A percentile compares a stretch with the other conserved stretches of the same genome.
Evolutionary conservation across 2,888 invertebrate species (phyloP).

Genomic region (Phyllotreta cruciferae): DNA sequence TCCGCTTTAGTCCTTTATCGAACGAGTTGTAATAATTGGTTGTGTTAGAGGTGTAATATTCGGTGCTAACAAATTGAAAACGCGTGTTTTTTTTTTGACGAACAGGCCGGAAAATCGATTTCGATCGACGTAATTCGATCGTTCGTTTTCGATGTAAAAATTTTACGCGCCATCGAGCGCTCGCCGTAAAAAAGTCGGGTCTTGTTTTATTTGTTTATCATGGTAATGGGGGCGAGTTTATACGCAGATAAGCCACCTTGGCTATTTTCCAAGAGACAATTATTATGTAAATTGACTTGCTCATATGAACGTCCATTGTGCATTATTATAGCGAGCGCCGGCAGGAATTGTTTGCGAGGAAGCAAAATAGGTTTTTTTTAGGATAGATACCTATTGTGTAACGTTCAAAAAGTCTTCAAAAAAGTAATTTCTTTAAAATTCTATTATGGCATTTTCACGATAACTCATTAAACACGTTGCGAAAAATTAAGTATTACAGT

Average conservation of each 20-base stretch:
- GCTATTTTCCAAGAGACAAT: slow-evolving; percentile 30
- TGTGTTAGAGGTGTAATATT: slow-evolving; percentile 24
- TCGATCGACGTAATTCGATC: neutral
- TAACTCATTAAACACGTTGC: too few species aligned
- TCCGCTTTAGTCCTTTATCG: slow-evolving; percentile 35
- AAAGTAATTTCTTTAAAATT: too few species aligned
- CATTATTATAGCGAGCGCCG: too few species aligned
- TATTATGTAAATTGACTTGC: slow-evolving; percentile 27
- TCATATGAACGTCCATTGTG: slow-evolving; percentile 16
- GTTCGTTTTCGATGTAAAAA: neutral
- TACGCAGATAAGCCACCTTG: slow-evolving; percentile 21
- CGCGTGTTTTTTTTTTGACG: neutral
- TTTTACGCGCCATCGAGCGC: slow-evolving; percentile 8
- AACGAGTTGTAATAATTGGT: slow-evolving; percentile 21
- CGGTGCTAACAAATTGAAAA: neutral
- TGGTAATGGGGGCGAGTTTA: slow-evolving; percentile 17
- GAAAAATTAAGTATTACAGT: too few species aligned
- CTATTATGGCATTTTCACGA: too few species aligned
- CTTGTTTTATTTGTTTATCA: slow-evolving; percentile 14
- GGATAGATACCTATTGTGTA: too few species aligned
- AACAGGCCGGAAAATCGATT: neutral
- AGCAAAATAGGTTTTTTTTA: too few species aligned
- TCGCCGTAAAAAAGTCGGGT: neutral
- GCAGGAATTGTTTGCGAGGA: too few species aligned
- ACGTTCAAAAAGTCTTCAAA: too few species aligned